phyloP scores from a whole-genome alignment of 37 sponge, comb jelly and placozoan species.

The Spongilla lacustris region DNA sequence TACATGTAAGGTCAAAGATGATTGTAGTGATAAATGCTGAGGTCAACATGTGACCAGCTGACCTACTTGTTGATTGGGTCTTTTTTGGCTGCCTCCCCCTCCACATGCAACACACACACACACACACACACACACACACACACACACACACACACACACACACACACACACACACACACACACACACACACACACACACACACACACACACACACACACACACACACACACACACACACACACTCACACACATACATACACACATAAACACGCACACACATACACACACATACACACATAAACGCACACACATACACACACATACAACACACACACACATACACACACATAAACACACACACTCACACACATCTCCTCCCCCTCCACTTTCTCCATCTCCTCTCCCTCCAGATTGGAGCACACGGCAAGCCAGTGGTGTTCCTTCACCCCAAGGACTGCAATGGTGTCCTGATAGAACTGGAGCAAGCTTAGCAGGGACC shows the following conservation, averaged over 20 bases:
- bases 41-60: too few species aligned
- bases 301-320: slow-evolving; percentile 8
- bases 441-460: slow-evolving; percentile 98
- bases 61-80: too few species aligned
- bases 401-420: slow-evolving; percentile 99
- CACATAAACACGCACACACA: neutral
- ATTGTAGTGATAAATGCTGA: too few species aligned
- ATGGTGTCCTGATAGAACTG: slow-evolving; percentile 93
- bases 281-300: neutral
- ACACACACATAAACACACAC: slow-evolving; percentile 27
- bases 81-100: too few species aligned
- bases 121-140: neutral
- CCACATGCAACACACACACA: too few species aligned
- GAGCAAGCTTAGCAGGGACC: slow-evolving; percentile 62
- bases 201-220: slow-evolving; percentile 16
- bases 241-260: slow-evolving; percentile 10
- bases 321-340: slow-evolving; percentile 15
- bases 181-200: too few species aligned
- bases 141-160: too few species aligned
- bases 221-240: slow-evolving; percentile 5
- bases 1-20: too few species aligned
- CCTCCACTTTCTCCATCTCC: too few species aligned
- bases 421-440: slow-evolving; percentile 98
- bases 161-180: too few species aligned
- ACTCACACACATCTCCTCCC: slow-evolving; percentile 1